Base-by-base conservation (phyloP, 2,888 invertebrate genomes). In the Melitaea athalia region DNA sequence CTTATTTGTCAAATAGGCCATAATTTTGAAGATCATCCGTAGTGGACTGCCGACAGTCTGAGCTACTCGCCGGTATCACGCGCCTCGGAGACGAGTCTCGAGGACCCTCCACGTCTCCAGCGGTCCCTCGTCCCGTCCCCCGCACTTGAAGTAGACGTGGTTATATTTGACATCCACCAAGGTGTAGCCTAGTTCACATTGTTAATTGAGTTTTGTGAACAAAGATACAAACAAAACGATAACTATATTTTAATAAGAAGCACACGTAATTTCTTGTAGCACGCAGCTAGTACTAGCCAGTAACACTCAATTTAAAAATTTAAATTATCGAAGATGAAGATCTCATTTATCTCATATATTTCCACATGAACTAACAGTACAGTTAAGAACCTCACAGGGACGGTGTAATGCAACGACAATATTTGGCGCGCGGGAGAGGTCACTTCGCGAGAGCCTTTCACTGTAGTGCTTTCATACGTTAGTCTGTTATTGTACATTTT, bases 381-480 rank as follows among this genome's bases (percentile, higher is more conserved):
- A 69, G 59, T 60, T 53, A n/a, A n/a, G 33, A 61, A 62, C 47
- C 53, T 62, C 31, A 43, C 31, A 15, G 5, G n/a, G n/a, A 15
- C n/a, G n/a, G 43, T 59, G 43, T 63, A 53, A 65, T 69, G 63
- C 69, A 63, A 42, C 52, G 43, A 63, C 59, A 69, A 63, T 63
- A 69, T 59, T 65, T 62, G 47, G 45, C 49, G 63, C n/a, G 6
- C 8, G 60, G 15, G 33, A 61, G 42, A 43, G 59, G 31, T 59
- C 43, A 24, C 57, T 38, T 24, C 47, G 43, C 63, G 52, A 67
- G 63, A 52, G 67, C 67, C 59, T 59, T 63, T 63, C 57, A 67
- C 59, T 67, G 59, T 67, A 67, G 67, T 67, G 62, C 62, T 67
- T 67, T 62, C 66, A 53, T 63, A 50, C 49, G 57, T 67, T 61